Base-by-base conservation (phyloP, 2,797 vertebrate species). In the Hemibagrus guttatus region DNA sequence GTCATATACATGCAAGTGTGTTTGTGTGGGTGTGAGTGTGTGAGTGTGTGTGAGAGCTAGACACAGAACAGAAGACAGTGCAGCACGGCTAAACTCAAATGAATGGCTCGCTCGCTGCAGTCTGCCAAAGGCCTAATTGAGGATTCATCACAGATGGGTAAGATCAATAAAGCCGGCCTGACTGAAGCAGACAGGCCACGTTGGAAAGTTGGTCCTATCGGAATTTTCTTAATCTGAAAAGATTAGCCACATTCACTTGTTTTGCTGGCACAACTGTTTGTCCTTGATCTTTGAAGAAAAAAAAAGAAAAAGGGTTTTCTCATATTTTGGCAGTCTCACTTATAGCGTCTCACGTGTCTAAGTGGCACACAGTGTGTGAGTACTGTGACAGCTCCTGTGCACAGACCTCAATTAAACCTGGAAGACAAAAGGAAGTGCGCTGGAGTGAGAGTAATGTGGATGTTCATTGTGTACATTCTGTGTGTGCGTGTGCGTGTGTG, bases 171-270 rank as follows among this genome's bases (percentile, higher is more conserved):
- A 31, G 79, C 68, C 85, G 90, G 92, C 92, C 87, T 92, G 92
- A 93, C 91, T 94, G 91, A 87, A 87, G 84, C 66, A 90, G 89
- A 90, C 89, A 75, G 88, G 91, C 86, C 89, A 90, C 91, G 90
- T 92, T 93, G 92, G 92, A 89, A 93, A 93, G 93, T 94, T 93
- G 93, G 92, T 95, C 93, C 94, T 94, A 92, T 94, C 61, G 92
- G 91, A 93, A 94, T 94, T 94, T 91, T 90, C 91, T 92, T 93
- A 88, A 84, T 91, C 69, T 58, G 39, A 86, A 89, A 92, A 92
- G 91, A 93, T 95, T 92, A 92, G 91, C 93, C 88, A 90, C 90
- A 92, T 94, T 90, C 89, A 91, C 91, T 87, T 83, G 75, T 90
- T 92, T 92, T 91, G 54, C 69, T 61, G 13, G 64, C 63, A 80